phyloP scores from a whole-genome alignment of 2,888 invertebrate genomes.

The Pimpla rufipes region DNA sequence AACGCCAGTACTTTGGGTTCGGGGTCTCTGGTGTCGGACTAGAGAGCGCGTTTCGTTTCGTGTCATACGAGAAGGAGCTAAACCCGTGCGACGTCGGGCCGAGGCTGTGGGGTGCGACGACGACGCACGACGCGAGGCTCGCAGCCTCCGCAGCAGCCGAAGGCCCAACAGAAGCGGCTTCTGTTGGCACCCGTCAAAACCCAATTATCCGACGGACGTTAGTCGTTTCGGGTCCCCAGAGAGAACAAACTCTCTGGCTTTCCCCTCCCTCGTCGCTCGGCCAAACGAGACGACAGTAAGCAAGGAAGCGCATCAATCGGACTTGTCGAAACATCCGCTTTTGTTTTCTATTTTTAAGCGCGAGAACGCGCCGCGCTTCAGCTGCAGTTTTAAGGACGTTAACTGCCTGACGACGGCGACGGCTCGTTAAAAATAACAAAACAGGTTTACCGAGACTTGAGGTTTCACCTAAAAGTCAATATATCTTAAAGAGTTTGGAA shows the following conservation, averaged over 20 bases:
- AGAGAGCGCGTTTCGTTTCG: constrained; percentile 41
- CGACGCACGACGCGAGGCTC: too few relatives aligned
- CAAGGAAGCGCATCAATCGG: constrained; percentile 42
- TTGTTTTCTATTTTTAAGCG: constrained; percentile 36
- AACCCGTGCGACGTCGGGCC: constrained; percentile 64
- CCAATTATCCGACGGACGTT: constrained; percentile 80
- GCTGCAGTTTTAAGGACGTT: background rate
- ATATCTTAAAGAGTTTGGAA: too few relatives aligned
- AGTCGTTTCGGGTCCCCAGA: constrained; percentile 73
- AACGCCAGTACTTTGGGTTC: constrained; percentile 10
- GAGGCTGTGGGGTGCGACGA: constrained; percentile 58
- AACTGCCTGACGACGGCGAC: background rate
- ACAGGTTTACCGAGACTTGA: too few relatives aligned
- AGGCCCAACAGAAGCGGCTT: constrained; percentile 46
- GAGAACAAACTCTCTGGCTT: constrained; percentile 60
- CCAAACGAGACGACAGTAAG: constrained; percentile 69
- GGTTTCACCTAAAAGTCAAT: too few relatives aligned
- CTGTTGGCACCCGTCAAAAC: constrained; percentile 77
- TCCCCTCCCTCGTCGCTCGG: constrained; percentile 23
- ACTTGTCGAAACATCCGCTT: constrained; percentile 63
- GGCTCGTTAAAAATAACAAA: background rate
- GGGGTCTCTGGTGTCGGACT: constrained; percentile 42
- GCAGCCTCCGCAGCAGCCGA: background rate
- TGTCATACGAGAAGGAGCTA: constrained; percentile 66
- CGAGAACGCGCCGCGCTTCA: background rate